Conservation (phyloP, 1,140 invertebrate genomes). For the Penaeus vannamei region DNA sequence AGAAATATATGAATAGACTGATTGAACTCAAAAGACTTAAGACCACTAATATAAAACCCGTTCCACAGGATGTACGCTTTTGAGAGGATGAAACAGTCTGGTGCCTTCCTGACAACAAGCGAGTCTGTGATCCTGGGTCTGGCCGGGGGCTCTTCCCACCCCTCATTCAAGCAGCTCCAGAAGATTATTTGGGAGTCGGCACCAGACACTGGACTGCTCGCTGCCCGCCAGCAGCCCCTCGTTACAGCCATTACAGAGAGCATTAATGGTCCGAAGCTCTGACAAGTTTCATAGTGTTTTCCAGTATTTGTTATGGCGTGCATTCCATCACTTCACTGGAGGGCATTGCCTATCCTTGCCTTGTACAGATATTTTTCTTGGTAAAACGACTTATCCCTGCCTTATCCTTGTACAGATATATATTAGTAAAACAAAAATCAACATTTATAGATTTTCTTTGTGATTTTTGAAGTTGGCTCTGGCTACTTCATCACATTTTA, state of each 20-base stretch:
- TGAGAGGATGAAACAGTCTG: slow-evolving; percentile 76
- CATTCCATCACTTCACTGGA: too few species aligned
- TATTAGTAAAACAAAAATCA: too few species aligned
- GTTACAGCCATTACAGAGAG: slow-evolving; percentile 29
- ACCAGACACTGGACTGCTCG: slow-evolving; percentile 76
- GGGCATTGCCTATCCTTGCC: too few species aligned
- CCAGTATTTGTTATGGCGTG: too few species aligned
- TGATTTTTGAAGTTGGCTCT: too few species aligned
- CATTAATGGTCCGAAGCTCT: slow-evolving; percentile 33
- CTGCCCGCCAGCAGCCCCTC: slow-evolving; percentile 53
- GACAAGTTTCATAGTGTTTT: background rate
- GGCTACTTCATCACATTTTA: too few species aligned
- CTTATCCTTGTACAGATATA: too few species aligned
- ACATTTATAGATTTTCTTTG: too few species aligned
- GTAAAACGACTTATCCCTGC: too few species aligned
- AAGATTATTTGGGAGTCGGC: slow-evolving; percentile 76
- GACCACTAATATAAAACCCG: background rate
- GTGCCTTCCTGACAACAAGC: slow-evolving; percentile 78
- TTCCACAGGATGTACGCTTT: slow-evolving; percentile 73
- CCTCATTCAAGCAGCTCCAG: slow-evolving; percentile 78
- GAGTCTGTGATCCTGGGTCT: slow-evolving; percentile 78
- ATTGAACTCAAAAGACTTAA: too few species aligned
- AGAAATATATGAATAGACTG: too few species aligned
- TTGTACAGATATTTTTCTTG: too few species aligned
- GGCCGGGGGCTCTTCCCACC: slow-evolving; percentile 76